These are phyloP conservation scores for Whitmania pigra DNA, from an alignment of 1,140 invertebrate genomes.

Conservation along the genomic window DNA sequence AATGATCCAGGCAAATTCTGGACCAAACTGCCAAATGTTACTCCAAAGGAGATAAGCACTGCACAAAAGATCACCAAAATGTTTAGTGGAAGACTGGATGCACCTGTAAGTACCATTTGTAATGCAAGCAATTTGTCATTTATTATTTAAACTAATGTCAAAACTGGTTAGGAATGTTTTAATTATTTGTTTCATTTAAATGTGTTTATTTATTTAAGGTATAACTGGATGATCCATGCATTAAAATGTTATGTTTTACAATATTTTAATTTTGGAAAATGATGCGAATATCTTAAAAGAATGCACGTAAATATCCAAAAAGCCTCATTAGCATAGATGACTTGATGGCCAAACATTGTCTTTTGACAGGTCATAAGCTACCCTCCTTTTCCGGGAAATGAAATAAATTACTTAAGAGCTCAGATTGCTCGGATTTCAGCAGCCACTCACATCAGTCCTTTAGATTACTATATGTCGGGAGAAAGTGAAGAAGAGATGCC, in stretches of 20 bases:
- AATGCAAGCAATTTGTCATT: background rate
- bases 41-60: constrained; percentile 38
- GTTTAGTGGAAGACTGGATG: constrained; percentile 43
- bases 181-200: background rate
- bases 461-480: constrained; percentile 48
- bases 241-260: no score
- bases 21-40: constrained; percentile 40
- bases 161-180: background rate
- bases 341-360: background rate
- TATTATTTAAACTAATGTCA: background rate
- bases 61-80: constrained; percentile 42
- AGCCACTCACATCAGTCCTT: constrained; percentile 63
- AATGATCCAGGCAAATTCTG: constrained; percentile 44
- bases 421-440: constrained; percentile 70
- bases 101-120: constrained; percentile 33
- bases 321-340: background rate
- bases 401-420: constrained; percentile 67
- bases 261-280: no score
- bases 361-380: constrained; percentile 36
- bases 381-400: constrained; percentile 54
- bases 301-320: no score
- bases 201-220: background rate
- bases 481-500: constrained; percentile 47
- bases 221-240: background rate
- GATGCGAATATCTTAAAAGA: no score